Evolutionary conservation across 53 echinoderm and acorn worm species (phyloP), one percentile per base, ranked within the genome.

Genomic region (Holothuria leucospilota): DNA sequence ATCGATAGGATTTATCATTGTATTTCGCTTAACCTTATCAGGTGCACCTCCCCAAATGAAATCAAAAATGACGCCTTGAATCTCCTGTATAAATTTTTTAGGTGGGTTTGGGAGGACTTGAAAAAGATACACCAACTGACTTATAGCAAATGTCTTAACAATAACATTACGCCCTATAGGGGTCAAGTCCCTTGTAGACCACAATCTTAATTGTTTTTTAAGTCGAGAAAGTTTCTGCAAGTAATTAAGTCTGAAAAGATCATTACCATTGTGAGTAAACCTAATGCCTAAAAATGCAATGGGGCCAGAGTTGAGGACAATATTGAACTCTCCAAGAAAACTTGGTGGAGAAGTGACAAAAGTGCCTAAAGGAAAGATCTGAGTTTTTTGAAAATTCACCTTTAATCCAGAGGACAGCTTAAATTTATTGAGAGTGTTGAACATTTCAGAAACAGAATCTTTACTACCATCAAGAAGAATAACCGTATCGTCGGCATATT

Each of bases 131-230:
- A 69, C 69, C 69, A 69, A 29, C 28, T 69, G 69, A 14, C 69
- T 69, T 27, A 69, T 69, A 69, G 69, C 25, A 69, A 69, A 69
- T 9, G 69, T 63, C n/a, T n/a, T n/a, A n/a, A n/a, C n/a, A n/a
- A n/a, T n/a, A n/a, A n/a, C n/a, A n/a, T n/a, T n/a, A n/a, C n/a
- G n/a, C n/a, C n/a, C n/a, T n/a, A n/a, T n/a, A n/a, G n/a, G n/a
- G n/a, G n/a, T n/a, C n/a, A n/a, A n/a, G n/a, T n/a, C n/a, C n/a
- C n/a, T n/a, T n/a, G n/a, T n/a, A n/a, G n/a, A n/a, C n/a, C n/a
- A n/a, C n/a, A n/a, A n/a, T n/a, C n/a, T n/a, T n/a, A n/a, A n/a
- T n/a, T n/a, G n/a, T n/a, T n/a, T n/a, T n/a, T 63, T 63, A 26
- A 63, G 63, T 21, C 63, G 5, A 23, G 63, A 63, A 5, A 63